Percentiles rank a stretch among this genome's conserved stretches.
phyloP scores from a whole-genome alignment of 2,113 vertebrate genomes.

The Erythrolamprus reginae region DNA sequence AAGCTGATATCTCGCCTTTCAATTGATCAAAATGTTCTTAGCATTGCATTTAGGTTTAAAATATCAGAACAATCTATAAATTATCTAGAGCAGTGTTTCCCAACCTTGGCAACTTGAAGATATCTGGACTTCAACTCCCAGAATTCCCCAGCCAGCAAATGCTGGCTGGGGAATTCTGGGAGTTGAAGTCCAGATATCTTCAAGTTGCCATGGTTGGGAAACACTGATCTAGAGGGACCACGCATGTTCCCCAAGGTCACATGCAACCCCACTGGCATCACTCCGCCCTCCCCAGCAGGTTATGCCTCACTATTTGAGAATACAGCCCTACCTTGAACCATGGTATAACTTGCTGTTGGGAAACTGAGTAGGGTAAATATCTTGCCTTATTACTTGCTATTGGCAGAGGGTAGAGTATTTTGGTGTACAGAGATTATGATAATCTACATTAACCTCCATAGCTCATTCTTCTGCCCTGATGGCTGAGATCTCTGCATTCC shows the following conservation, averaged over 20 bases:
- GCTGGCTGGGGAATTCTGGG: too few relatives aligned
- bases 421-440: not conserved
- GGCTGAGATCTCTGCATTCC: not conserved
- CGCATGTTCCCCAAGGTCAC: too few relatives aligned
- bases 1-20: not conserved
- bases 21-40: not conserved
- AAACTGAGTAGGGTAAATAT: fast-evolving
- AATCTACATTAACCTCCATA: not conserved
- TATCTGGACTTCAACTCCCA: too few relatives aligned
- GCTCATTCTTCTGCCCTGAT: not conserved
- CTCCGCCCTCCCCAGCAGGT: too few relatives aligned
- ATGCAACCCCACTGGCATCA: too few relatives aligned
- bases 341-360: not conserved
- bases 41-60: not conserved
- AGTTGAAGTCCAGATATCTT: too few relatives aligned
- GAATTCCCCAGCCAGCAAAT: too few relatives aligned
- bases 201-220: too few relatives aligned
- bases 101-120: too few relatives aligned
- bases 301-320: too few relatives aligned
- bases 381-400: not conserved
- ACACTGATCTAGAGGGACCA: too few relatives aligned
- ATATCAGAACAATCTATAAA: not conserved
- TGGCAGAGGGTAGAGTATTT: not conserved
- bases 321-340: not conserved
- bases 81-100: too few relatives aligned